Evolutionary conservation across 2,888 invertebrate genomes (phyloP), one percentile per base, ranked within the genome.

Genomic region (Cosmorhoe ocellata): DNA sequence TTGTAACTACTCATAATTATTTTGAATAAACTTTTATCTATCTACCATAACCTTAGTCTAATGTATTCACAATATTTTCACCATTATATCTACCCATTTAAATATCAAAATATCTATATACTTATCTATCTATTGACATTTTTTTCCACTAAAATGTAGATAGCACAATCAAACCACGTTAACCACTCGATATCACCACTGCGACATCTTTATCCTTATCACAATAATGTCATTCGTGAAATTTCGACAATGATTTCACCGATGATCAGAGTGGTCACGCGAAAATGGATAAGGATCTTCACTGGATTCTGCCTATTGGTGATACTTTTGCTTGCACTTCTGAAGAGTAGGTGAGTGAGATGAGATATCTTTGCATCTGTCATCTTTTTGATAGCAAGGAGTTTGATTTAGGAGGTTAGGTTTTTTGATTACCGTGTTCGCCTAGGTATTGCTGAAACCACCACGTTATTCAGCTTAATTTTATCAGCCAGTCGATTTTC

Each of bases 231-330:
- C 79, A 28, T 71, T 79, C 79, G 64, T 71, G 76, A 81, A 76
- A 52, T 59, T 79, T 79, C 76, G 50, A 72, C 56, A 46, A 83
- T 82, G 83, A 62, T 71, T 56, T 51, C 68, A 66, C 66, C 66
- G 24, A 13, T 68, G 27, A 45, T 71, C 10, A 74, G 69, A 68
- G 54, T 74, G 55, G 9, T 74, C 42, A 58, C 66, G 10, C 71
- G 66, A 38, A 78, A 68, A 59, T 78, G 76, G 73, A 55, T 72
- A 34, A 72, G 79, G 36, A 18, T 78, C 38, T 78, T 73, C 47
- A 51, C 63, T 18, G 47, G 67, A 4, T 6, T 78, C 5, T 65
- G 69, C 50, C 46, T 81, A 34, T 18, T 78, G 9, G 55, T 74
- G 9, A 48, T 67, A n/a, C 52, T 71, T 40, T 51, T 69, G 14